A percentile compares a stretch with the other conserved stretches of the same genome.
Conservation (phyloP, 2,113 vertebrate species). For the Pelobates fuscus region DNA sequence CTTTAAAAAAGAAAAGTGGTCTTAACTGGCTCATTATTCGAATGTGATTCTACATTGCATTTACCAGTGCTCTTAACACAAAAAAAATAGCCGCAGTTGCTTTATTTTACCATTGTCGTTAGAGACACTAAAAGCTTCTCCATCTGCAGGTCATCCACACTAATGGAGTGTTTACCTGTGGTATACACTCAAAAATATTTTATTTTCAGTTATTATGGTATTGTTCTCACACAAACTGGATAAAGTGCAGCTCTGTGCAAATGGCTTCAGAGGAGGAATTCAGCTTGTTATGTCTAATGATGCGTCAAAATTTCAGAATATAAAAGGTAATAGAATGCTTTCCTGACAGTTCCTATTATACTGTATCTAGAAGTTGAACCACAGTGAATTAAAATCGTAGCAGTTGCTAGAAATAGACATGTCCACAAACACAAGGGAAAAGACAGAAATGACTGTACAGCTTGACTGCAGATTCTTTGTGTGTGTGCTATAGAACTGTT, state of each 20-base stretch:
- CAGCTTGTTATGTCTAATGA: conserved; percentile 35
- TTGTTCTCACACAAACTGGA: conserved; percentile 29
- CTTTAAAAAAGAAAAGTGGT: neutral
- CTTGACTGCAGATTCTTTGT: neutral
- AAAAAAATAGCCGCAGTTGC: conserved; percentile 3
- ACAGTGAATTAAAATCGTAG: conserved; percentile 35
- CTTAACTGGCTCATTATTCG: neutral
- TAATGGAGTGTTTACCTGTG: conserved; percentile 45
- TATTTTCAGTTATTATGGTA: conserved; percentile 39
- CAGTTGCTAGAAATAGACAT: conserved; percentile 31
- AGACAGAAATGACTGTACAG: neutral
- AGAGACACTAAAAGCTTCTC: conserved; percentile 19
- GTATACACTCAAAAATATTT: conserved; percentile 28
- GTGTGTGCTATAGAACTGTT: neutral
- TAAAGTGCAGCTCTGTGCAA: conserved; percentile 38
- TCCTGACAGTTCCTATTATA: conserved; percentile 26
- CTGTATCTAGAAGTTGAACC: conserved; percentile 4
- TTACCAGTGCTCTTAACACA: neutral
- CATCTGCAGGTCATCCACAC: conserved; percentile 11
- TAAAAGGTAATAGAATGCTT: conserved; percentile 29
- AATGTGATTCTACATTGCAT: neutral
- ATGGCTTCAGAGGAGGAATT: conserved; percentile 27
- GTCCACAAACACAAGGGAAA: conserved; percentile 2
- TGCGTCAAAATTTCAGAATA: conserved; percentile 14
- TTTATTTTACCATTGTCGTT: conserved; percentile 27